These are phyloP conservation scores for Nothobranchius kuhntae DNA, from an alignment of 2,113 vertebrate genomes.

Conservation along the genomic window DNA sequence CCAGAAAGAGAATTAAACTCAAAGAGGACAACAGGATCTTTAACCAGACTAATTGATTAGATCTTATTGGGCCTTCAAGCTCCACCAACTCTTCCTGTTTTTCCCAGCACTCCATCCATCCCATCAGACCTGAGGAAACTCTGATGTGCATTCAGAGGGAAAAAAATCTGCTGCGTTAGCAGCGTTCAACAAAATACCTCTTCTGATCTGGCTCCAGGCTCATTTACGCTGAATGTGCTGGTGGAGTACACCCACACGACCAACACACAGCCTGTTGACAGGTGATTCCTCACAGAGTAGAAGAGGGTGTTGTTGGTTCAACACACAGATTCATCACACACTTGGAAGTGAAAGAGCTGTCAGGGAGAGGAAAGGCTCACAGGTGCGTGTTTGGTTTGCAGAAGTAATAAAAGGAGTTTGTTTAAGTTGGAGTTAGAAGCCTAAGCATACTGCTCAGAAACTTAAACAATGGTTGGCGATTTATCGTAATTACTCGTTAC, in stretches of 20 bases:
- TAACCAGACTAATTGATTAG: neutral
- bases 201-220: constrained; percentile 48
- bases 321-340: constrained; percentile 44
- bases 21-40: neutral
- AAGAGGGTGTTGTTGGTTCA: constrained; percentile 19
- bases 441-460: neutral
- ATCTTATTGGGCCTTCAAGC: neutral
- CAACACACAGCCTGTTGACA: constrained; percentile 36
- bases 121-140: constrained; percentile 24
- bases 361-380: constrained; percentile 14
- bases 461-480: constrained; percentile 16
- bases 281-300: constrained; percentile 46
- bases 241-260: constrained; percentile 27
- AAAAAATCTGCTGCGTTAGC: constrained; percentile 37
- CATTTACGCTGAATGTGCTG: constrained; percentile 38
- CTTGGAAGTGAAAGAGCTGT: constrained; percentile 30
- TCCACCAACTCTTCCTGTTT: neutral
- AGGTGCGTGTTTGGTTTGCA: constrained; percentile 5
- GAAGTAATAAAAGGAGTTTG: constrained; percentile 24
- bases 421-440: constrained; percentile 2
- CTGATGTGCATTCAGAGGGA: constrained; percentile 25
- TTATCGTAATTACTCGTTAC: constrained; percentile 38
- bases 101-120: neutral
- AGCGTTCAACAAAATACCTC: constrained; percentile 31
- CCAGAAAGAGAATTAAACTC: no score